Conservation (phyloP, 2,797 vertebrate genomes). For the Anguilla marmorata region DNA sequence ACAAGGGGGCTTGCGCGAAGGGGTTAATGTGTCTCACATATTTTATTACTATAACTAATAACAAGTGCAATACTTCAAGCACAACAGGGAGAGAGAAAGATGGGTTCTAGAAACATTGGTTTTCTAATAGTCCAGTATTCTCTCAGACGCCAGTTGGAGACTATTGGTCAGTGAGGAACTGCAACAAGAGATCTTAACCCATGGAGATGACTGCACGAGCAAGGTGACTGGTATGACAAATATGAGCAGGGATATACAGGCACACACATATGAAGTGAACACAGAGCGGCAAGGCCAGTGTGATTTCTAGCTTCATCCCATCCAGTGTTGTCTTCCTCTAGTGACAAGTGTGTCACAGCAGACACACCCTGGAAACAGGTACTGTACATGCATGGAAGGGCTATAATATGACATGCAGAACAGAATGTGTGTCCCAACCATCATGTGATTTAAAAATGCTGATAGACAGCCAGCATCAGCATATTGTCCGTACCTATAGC, state of each 20-base stretch:
- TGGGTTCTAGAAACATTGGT: neutral
- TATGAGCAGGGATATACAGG: neutral
- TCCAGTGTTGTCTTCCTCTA: neutral
- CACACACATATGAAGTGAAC: neutral
- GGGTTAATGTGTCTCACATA: neutral
- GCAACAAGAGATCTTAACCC: neutral
- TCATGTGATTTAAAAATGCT: neutral
- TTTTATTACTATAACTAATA: constrained; percentile 3
- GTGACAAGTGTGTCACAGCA: neutral
- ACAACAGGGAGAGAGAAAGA: neutral
- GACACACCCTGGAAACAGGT: neutral
- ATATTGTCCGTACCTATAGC: neutral
- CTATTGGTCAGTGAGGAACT: neutral
- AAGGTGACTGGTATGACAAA: neutral
- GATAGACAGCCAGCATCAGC: neutral
- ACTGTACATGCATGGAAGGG: neutral
- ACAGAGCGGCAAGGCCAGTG: neutral
- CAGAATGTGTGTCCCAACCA: neutral
- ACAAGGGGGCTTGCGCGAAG: no score
- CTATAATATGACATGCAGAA: neutral
- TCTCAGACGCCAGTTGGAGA: neutral
- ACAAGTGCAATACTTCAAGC: neutral
- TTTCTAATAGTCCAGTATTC: neutral
- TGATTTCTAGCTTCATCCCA: neutral
- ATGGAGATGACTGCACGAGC: neutral